Conservation (phyloP, 53 echinoderm and acorn worm genomes). For the Stichopus horrens region DNA sequence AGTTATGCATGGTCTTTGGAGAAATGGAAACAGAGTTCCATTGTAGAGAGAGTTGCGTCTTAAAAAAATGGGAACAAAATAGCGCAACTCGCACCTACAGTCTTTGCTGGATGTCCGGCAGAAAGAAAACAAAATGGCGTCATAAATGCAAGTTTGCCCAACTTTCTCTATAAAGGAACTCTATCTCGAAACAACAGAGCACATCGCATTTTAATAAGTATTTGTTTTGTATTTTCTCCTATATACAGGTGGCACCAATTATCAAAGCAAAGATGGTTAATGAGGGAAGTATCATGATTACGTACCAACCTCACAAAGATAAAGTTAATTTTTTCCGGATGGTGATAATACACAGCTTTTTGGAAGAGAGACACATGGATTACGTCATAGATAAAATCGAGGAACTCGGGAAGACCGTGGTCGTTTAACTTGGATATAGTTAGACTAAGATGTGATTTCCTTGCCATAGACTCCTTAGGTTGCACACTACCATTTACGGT, state of each 20-base stretch:
- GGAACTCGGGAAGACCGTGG: slow-evolving; percentile 66
- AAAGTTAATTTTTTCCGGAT: slow-evolving; percentile 90
- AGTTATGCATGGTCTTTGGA: too few relatives aligned
- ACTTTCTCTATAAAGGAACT: neutral
- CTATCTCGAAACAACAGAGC: neutral
- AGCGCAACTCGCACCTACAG: too few relatives aligned
- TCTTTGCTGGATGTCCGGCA: too few relatives aligned
- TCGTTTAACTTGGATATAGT: neutral
- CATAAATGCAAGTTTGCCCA: neutral
- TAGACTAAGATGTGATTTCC: too few relatives aligned
- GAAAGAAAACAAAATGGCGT: neutral
- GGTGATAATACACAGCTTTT: slow-evolving; percentile 70
- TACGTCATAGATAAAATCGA: slow-evolving; percentile 93
- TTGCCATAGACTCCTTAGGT: too few relatives aligned
- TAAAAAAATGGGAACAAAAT: too few relatives aligned
- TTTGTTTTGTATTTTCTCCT: neutral
- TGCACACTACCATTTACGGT: too few relatives aligned
- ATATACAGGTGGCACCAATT: slow-evolving; percentile 76
- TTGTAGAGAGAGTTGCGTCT: too few relatives aligned
- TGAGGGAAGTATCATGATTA: slow-evolving; percentile 79
- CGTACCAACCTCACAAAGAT: slow-evolving; percentile 89
- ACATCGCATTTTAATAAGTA: neutral
- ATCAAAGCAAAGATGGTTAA: slow-evolving; percentile 92
- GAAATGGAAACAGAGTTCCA: too few relatives aligned
- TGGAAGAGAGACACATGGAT: slow-evolving; percentile 72